Evolutionary conservation across 1,140 invertebrate genomes (phyloP).

Genomic region (Brachionus rubens): DNA sequence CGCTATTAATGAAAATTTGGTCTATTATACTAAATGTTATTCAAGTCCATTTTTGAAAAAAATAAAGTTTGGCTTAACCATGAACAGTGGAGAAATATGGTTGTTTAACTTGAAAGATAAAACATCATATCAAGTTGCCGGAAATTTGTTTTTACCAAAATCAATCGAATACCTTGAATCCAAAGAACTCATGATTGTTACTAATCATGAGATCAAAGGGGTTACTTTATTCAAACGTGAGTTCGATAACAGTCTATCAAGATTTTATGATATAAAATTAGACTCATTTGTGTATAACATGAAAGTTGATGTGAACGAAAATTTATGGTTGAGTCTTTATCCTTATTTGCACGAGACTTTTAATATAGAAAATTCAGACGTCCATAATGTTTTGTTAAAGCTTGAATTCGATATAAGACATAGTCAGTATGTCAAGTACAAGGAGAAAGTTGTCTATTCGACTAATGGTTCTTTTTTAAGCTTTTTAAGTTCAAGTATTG

Average conservation of each 20-base stretch:
- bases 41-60: not conserved
- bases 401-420: not conserved
- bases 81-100: not conserved
- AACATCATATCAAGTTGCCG: not conserved
- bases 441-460: not conserved
- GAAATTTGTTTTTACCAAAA: conserved; percentile 1
- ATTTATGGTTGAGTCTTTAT: conserved; percentile 4
- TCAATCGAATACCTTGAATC: conserved; percentile 24
- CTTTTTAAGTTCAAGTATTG: not conserved
- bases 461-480: conserved; percentile 19
- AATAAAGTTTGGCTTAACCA: not conserved
- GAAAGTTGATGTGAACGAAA: not conserved
- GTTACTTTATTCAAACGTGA: conserved; percentile 21
- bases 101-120: not conserved
- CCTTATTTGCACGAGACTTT: conserved; percentile 6
- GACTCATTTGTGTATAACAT: conserved; percentile 5
- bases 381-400: conserved; percentile 3
- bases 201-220: not conserved
- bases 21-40: conserved; percentile 16
- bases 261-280: not conserved
- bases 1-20: not conserved
- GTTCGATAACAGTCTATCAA: not conserved
- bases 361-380: not conserved
- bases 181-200: not conserved
- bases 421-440: not conserved